Conservation (phyloP, 2,113 vertebrate species). For the Pristiophorus japonicus region DNA sequence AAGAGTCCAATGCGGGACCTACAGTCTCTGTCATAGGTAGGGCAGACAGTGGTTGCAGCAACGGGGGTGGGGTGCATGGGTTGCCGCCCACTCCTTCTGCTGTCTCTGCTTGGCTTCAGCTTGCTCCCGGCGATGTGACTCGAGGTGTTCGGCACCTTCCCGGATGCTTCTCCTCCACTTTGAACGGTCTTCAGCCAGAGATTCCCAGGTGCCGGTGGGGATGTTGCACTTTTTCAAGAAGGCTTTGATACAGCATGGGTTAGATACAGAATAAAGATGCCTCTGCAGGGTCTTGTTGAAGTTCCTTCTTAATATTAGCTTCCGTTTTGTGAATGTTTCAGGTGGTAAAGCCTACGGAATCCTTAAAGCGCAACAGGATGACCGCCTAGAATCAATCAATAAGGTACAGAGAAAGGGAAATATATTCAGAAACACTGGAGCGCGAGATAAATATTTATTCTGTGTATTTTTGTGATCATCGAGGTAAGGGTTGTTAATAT, state of each 20-base stretch:
- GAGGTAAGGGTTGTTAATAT: not conserved
- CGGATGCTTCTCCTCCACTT: no score
- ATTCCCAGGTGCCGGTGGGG: no score
- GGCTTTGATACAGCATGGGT: not conserved
- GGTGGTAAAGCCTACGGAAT: conserved; percentile 68
- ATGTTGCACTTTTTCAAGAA: no score
- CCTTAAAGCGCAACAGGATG: conserved; percentile 65
- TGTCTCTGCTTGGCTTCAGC: no score
- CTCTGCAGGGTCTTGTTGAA: not conserved
- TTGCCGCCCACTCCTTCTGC: no score
- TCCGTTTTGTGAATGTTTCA: conserved; percentile 40
- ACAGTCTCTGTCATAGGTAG: no score
- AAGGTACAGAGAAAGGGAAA: conserved; percentile 43
- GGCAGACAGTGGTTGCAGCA: no score
- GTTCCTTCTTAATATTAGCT: not conserved
- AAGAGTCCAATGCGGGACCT: no score
- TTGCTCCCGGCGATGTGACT: no score
- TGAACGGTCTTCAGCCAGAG: no score
- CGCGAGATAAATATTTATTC: not conserved
- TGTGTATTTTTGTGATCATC: not conserved
- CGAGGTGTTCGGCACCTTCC: no score
- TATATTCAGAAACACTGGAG: not conserved
- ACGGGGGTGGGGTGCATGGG: no score
- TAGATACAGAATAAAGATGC: not conserved
- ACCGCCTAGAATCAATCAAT: conserved; percentile 56